Conservation (phyloP, 1,140 invertebrate species). For the Magallana angulata region DNA sequence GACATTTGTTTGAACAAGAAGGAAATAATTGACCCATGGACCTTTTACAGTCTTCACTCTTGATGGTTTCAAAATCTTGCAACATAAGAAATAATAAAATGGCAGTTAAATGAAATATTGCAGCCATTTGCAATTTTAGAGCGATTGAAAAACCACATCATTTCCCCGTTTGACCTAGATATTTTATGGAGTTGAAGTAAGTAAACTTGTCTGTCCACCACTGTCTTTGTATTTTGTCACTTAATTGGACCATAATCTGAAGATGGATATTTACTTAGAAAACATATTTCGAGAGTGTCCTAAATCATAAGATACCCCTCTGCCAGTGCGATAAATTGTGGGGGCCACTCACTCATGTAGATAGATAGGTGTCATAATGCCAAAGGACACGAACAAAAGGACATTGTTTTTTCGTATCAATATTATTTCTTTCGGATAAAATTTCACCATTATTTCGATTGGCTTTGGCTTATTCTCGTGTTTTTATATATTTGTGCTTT, state of each 20-base stretch:
- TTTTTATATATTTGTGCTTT: neutral
- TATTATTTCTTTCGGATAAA: too few relatives aligned
- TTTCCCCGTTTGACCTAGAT: neutral
- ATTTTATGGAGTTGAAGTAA: constrained; percentile 1
- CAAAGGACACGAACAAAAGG: neutral
- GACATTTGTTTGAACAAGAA: too few relatives aligned
- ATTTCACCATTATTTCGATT: neutral
- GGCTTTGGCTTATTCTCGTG: neutral
- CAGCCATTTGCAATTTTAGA: neutral
- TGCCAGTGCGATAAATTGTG: neutral
- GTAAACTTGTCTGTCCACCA: neutral
- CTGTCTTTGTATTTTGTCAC: constrained; percentile 24
- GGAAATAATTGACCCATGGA: too few relatives aligned
- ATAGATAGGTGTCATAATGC: constrained; percentile 29
- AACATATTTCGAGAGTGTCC: constrained; percentile 7
- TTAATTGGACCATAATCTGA: constrained; percentile 34
- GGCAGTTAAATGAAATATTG: constrained; percentile 28
- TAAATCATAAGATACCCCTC: constrained; percentile 17
- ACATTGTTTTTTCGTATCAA: neutral
- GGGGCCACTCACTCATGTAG: constrained; percentile 1
- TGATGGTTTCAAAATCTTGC: too few relatives aligned
- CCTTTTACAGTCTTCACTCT: too few relatives aligned
- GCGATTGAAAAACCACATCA: neutral
- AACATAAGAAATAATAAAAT: neutral
- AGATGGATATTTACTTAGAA: constrained; percentile 31